These are phyloP conservation scores for Potamilus streckersoni DNA, from an alignment of 1,140 invertebrate species.

Conservation along the genomic window DNA sequence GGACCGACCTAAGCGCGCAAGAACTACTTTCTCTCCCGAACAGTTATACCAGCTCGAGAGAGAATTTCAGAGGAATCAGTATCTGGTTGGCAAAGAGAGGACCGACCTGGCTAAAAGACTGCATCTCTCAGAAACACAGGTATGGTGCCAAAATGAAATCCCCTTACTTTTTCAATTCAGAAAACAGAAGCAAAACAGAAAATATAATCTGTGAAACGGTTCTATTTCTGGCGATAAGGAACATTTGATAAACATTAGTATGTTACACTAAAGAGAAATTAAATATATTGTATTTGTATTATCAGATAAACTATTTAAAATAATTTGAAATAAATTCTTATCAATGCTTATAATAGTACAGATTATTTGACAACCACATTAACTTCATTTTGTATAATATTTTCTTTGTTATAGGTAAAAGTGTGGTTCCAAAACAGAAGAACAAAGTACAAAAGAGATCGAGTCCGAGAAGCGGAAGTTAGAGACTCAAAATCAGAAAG, in stretches of 20 bases:
- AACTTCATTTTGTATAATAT: neutral
- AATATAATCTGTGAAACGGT: too few species aligned
- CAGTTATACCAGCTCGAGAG: constrained; percentile 91
- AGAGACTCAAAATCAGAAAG: constrained; percentile 48
- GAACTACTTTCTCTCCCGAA: constrained; percentile 95
- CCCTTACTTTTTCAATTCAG: too few species aligned
- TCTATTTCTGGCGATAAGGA: too few species aligned
- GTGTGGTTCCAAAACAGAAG: constrained; percentile 74
- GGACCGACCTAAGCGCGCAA: constrained; percentile 80
- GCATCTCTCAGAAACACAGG: constrained; percentile 91
- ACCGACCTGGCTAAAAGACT: constrained; percentile 88
- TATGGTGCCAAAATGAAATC: constrained; percentile 43
- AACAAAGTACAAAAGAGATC: constrained; percentile 69
- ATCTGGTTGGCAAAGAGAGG: constrained; percentile 94
- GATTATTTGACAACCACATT: neutral
- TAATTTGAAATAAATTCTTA: too few species aligned
- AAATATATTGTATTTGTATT: too few species aligned
- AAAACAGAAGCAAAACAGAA: too few species aligned
- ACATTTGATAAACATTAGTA: too few species aligned
- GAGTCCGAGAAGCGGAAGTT: constrained; percentile 45
- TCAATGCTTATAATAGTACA: too few species aligned
- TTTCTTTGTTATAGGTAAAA: constrained; percentile 67
- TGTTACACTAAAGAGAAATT: too few species aligned
- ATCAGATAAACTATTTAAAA: too few species aligned
- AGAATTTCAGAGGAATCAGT: constrained; percentile 93